Evolutionary conservation across 2,113 vertebrate species (phyloP), one percentile per base, ranked within the genome.

Genomic region (Cervus canadensis): DNA sequence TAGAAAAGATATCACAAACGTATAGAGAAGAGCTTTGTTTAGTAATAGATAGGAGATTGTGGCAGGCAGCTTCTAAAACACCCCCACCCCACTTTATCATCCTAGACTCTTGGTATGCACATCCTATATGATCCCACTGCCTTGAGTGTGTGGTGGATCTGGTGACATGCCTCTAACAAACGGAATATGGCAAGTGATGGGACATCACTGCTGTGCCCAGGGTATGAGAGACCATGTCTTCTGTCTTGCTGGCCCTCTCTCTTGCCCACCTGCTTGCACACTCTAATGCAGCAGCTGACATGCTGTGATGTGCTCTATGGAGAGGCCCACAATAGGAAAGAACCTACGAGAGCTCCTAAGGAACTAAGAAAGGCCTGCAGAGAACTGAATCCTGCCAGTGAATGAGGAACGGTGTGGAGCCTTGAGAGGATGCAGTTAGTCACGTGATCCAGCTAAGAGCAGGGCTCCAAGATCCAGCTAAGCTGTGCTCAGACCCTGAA

Each of bases 1-100:
- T 36, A 54, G 62, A 26, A 21, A 52, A 64, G 30, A 36, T 23
- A 36, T 40, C 81, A 16, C 33, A 83, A 82, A 82, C 0, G 0
- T n/a, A 52, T 4, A 82, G 28, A 50, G 45, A 81, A 36, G 81
- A 36, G 21, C 21, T 83, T 2, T 56, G 81, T 52, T 83, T 4
- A 36, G 52, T 36, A 56, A 56, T 7, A 23, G 52, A 33, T 5
- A 56, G 81, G 33, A 36, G 33, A 82, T 21, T 54, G 50, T n/a
- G 11, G 21, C 23, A 56, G n/a, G 81, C 7, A 5, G 52, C 33
- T 56, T 83, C 81, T 36, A 54, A 36, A 83, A 56, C 52, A 6
- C 1, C 12, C 2, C 7, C 7, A 14, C 7, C 21, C 21, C 2
- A 0, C 23, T n/a, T 23, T 4, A 25, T 26, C 33, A 83, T 10